These are phyloP conservation scores for Vipera ursinii DNA, from an alignment of 2,797 vertebrate genomes.

Conservation along the genomic window DNA sequence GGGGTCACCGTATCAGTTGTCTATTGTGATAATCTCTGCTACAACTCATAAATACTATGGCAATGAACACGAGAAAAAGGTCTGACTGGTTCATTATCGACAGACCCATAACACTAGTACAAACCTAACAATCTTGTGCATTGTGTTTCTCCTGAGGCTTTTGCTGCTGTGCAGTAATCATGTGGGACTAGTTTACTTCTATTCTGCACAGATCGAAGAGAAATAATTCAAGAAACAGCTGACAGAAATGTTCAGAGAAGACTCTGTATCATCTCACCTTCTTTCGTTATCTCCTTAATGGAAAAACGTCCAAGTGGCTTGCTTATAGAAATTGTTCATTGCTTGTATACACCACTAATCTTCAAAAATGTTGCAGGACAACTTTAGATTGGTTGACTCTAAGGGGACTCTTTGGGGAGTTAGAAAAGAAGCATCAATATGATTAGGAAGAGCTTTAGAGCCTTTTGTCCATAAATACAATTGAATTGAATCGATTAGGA, in stretches of 20 bases:
- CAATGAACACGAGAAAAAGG: slow-evolving; percentile 14
- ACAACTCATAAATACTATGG: background rate
- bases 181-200: background rate
- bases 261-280: slow-evolving; percentile 8
- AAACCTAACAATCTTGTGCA: background rate
- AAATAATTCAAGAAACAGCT: background rate
- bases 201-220: slow-evolving; percentile 17
- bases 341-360: slow-evolving; percentile 26
- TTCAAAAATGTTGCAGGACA: slow-evolving; percentile 22
- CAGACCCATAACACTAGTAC: slow-evolving; percentile 18
- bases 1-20: background rate
- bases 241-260: background rate
- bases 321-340: slow-evolving; percentile 28
- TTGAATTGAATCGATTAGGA: slow-evolving; percentile 1
- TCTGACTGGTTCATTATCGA: slow-evolving; percentile 18
- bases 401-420: slow-evolving; percentile 1
- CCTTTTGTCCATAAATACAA: background rate
- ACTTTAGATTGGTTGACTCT: slow-evolving; percentile 19
- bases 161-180: slow-evolving; percentile 1
- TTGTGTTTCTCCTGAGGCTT: background rate
- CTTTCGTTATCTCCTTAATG: slow-evolving; percentile 17
- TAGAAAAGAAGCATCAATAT: background rate
- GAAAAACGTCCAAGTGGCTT: slow-evolving; percentile 35
- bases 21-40: background rate
- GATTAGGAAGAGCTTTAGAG: background rate